Evolutionary conservation across 2,888 invertebrate genomes (phyloP).

Genomic region (Drosophila vallismaia): DNA sequence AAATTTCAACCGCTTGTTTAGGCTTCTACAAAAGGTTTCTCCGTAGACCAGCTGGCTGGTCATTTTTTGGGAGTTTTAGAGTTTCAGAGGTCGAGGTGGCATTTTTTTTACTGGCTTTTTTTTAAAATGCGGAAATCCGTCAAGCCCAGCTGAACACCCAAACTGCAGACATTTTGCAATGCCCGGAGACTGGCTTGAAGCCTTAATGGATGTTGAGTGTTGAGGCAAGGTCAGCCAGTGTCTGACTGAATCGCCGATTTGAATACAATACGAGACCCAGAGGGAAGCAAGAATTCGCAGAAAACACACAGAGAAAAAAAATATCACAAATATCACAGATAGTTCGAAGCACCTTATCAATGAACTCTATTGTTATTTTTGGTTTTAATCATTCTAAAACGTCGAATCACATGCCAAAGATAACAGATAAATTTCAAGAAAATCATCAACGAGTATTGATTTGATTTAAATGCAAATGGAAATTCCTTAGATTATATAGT

Average conservation of each 20-base stretch:
- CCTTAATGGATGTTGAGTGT: slow-evolving; percentile 47
- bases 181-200: slow-evolving; percentile 27
- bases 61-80: slow-evolving; percentile 13
- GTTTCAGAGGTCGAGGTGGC: slow-evolving; percentile 47
- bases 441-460: too few species aligned
- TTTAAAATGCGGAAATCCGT: slow-evolving; percentile 69
- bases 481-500: too few species aligned
- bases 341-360: neutral
- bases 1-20: neutral
- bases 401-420: neutral
- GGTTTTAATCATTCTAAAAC: slow-evolving; percentile 1
- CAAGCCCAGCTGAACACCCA: slow-evolving; percentile 58
- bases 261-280: slow-evolving; percentile 62
- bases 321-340: neutral
- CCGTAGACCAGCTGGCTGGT: neutral
- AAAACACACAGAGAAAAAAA: slow-evolving; percentile 26
- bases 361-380: slow-evolving; percentile 10
- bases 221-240: slow-evolving; percentile 64
- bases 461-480: neutral
- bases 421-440: neutral
- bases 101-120: neutral
- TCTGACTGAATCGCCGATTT: slow-evolving; percentile 50
- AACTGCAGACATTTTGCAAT: slow-evolving; percentile 65
- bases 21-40: neutral
- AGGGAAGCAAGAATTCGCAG: slow-evolving; percentile 63